phyloP scores from a whole-genome alignment of 2,797 vertebrate species.

The Lacerta bilineata region DNA sequence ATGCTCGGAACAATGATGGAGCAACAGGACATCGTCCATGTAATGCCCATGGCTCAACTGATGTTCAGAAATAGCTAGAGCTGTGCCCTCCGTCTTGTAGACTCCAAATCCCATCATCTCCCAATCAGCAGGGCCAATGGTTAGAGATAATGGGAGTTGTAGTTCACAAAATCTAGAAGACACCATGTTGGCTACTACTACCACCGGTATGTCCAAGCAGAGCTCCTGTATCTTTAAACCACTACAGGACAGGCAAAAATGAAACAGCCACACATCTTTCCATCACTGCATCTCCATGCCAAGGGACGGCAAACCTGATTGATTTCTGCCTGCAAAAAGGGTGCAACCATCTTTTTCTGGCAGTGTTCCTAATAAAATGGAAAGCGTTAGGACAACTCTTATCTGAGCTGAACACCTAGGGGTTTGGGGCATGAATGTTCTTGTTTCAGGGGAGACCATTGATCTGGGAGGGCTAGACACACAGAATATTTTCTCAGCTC shows the following conservation, averaged over 20 bases:
- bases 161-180: background rate
- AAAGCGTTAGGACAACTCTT: too few relatives aligned
- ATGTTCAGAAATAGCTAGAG: background rate
- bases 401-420: background rate
- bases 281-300: background rate
- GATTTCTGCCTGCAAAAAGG: background rate
- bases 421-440: background rate
- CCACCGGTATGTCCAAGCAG: background rate
- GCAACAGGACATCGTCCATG: background rate
- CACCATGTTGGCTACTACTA: background rate
- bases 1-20: background rate
- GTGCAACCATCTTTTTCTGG: background rate
- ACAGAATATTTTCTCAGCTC: background rate
- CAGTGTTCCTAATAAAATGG: background rate
- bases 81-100: background rate
- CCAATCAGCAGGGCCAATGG: background rate
- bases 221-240: background rate
- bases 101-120: background rate
- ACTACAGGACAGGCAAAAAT: background rate
- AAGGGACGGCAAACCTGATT: background rate
- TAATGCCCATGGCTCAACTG: background rate
- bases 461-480: background rate
- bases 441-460: background rate
- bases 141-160: background rate
- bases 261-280: background rate